A percentile compares a stretch with the other conserved stretches of the same genome.
phyloP scores from a whole-genome alignment of 2,113 vertebrate species.

The Cricetomys ansorgei region DNA sequence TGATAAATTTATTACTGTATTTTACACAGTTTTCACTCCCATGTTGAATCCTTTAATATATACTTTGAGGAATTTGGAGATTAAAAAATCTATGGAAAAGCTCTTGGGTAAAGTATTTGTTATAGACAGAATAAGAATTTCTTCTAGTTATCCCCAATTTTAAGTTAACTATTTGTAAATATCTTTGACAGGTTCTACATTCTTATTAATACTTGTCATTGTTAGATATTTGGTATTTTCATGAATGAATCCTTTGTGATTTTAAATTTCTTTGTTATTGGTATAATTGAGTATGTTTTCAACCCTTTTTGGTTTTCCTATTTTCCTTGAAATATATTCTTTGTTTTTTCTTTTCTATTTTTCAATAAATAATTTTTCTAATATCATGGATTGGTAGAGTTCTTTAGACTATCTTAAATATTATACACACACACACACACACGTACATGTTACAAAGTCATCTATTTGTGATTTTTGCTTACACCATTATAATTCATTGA shows the following conservation, averaged over 20 bases:
- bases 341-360: not conserved
- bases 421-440: too few relatives aligned
- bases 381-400: not conserved
- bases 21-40: not conserved
- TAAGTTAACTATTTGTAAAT: not conserved
- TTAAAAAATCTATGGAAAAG: constrained; percentile 54
- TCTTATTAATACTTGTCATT: not conserved
- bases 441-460: not conserved
- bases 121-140: not conserved
- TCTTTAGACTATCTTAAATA: not conserved
- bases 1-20: not conserved
- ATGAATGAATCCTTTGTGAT: not conserved
- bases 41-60: constrained; percentile 70
- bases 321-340: not conserved
- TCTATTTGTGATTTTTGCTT: not conserved
- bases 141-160: not conserved
- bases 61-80: constrained; percentile 60
- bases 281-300: not conserved
- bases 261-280: not conserved
- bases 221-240: not conserved
- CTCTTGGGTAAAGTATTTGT: not conserved
- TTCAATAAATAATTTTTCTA: not conserved
- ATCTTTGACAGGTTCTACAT: not conserved
- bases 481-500: not conserved
- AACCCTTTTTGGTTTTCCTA: not conserved